A percentile compares a stretch with the other conserved stretches of the same genome.
Conservation (phyloP, 92 coral and sea anemone species). For the Micromussa lordhowensis region DNA sequence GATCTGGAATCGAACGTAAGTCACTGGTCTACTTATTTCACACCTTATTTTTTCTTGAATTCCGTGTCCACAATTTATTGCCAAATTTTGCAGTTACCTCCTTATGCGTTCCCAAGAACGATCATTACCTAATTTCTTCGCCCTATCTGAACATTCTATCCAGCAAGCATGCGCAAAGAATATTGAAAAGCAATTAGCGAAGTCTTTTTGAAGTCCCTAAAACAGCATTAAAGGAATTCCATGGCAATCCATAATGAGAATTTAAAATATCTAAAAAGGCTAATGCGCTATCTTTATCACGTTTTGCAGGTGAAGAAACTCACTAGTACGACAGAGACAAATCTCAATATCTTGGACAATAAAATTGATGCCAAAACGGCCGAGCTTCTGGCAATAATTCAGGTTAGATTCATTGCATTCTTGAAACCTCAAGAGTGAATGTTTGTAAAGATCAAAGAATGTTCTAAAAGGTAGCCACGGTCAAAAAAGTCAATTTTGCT, state of each 20-base stretch:
- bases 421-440: background rate
- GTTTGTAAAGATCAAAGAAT: too few relatives aligned
- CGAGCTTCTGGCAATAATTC: slow-evolving; percentile 37
- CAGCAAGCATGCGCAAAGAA: background rate
- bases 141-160: background rate
- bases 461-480: too few relatives aligned
- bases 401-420: background rate
- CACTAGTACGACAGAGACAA: background rate
- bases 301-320: slow-evolving; percentile 10
- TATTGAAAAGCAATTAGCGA: background rate
- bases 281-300: background rate
- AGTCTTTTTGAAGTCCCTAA: background rate
- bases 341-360: slow-evolving; percentile 37
- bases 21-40: background rate
- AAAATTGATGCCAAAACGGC: slow-evolving; percentile 40
- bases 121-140: background rate
- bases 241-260: background rate
- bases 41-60: background rate
- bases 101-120: background rate
- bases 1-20: slow-evolving; percentile 18
- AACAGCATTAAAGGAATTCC: too few relatives aligned
- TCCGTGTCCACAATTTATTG: background rate
- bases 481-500: too few relatives aligned
- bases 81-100: background rate
- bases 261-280: too few relatives aligned